A percentile compares a stretch with the other conserved stretches of the same genome.
Conservation (phyloP, 2,113 vertebrate genomes). For the Elanoides forficatus region DNA sequence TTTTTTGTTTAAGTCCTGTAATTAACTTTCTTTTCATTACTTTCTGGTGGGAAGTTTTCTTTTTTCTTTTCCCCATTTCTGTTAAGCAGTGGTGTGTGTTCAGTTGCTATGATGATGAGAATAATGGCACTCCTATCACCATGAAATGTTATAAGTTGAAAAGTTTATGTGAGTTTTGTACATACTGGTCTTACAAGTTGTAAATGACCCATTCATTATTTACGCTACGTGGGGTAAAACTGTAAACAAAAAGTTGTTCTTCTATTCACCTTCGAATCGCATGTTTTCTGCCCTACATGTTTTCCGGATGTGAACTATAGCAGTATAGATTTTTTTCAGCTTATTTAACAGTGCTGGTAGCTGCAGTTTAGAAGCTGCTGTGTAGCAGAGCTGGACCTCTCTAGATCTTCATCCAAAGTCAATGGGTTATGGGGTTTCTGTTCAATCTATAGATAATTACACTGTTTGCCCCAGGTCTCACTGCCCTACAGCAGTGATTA, state of each 20-base stretch:
- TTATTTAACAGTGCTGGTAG: neutral
- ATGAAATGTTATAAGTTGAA: neutral
- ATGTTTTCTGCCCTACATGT: neutral
- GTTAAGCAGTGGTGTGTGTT: neutral
- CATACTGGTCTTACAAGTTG: neutral
- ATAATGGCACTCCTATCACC: neutral
- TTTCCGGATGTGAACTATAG: neutral
- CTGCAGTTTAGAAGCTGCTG: neutral
- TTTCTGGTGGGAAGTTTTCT: neutral
- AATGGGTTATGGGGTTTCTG: neutral
- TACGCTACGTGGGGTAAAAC: fast-evolving
- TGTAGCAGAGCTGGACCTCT: neutral
- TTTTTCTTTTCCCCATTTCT: neutral
- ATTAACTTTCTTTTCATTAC: conserved; percentile 4
- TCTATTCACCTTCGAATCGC: neutral
- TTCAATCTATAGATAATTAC: neutral
- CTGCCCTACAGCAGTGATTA: neutral
- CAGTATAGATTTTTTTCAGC: neutral
- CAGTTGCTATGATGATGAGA: neutral
- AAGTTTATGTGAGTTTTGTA: neutral
- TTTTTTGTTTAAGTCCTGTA: neutral
- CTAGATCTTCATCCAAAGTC: neutral
- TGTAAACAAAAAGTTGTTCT: neutral
- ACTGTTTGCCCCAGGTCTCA: neutral
- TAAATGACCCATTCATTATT: neutral